A percentile compares a stretch with the other conserved stretches of the same genome.
Evolutionary conservation across 2,888 invertebrate species (phyloP).

Genomic region (Pseudococcus jackbeardsleyi): DNA sequence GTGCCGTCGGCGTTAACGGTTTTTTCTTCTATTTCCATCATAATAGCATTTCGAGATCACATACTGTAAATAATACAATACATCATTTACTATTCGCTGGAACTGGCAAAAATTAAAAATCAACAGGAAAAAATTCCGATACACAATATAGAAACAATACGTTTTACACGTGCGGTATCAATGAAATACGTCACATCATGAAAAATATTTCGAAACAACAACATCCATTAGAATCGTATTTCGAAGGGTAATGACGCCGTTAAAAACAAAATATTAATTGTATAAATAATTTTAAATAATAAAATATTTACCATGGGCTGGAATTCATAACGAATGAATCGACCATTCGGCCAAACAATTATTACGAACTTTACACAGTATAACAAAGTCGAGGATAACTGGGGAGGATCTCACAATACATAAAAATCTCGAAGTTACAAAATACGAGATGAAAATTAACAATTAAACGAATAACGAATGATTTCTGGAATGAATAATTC

Average conservation of each 20-base stretch:
- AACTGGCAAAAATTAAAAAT: background rate
- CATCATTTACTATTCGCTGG: background rate
- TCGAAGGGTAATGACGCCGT: no score
- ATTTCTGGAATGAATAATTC: background rate
- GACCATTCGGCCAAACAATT: background rate
- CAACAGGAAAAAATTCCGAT: background rate
- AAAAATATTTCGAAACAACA: no score
- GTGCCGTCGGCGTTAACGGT: background rate
- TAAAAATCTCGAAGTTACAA: background rate
- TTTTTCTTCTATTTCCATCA: conserved; percentile 15
- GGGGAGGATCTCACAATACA: background rate
- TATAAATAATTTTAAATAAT: background rate
- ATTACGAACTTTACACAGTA: conserved; percentile 3
- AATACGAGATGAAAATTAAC: background rate
- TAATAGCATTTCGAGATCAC: conserved; percentile 30
- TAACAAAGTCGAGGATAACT: conserved; percentile 38
- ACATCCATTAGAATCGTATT: no score
- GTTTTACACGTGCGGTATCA: no score
- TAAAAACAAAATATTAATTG: no score
- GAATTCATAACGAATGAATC: background rate
- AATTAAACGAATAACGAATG: background rate
- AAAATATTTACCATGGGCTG: background rate
- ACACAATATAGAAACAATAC: no score
- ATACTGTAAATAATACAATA: background rate
- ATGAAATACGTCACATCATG: no score